Conservation (phyloP, 2,888 invertebrate genomes). For the Erebia palarica region DNA sequence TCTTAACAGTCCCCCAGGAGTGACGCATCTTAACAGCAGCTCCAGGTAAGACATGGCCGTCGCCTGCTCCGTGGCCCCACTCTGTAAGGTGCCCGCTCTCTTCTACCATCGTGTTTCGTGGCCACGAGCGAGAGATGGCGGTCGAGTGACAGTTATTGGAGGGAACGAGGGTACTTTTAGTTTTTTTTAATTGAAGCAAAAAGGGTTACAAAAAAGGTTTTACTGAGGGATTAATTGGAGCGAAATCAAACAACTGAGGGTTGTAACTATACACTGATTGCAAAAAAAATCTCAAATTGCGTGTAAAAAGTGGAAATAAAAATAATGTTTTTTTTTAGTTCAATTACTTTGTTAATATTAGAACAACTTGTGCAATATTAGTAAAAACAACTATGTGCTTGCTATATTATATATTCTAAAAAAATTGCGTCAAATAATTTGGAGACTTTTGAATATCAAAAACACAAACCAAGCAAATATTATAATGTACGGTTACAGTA, state of each 20-base stretch:
- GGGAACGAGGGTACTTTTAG: constrained; percentile 32
- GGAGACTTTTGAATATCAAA: background rate
- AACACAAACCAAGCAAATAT: constrained; percentile 1
- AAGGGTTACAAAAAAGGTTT: background rate
- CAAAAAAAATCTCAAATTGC: background rate
- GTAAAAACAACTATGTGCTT: background rate
- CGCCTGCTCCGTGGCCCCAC: constrained; percentile 92
- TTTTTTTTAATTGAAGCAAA: constrained; percentile 1
- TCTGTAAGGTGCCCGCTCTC: constrained; percentile 85
- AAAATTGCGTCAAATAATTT: background rate
- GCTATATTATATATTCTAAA: background rate
- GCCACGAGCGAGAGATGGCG: constrained; percentile 44
- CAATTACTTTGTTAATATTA: constrained; percentile 1
- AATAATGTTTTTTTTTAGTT: background rate
- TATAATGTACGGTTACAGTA: background rate
- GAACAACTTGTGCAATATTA: constrained; percentile 3
- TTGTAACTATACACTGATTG: background rate
- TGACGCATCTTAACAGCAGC: constrained; percentile 92
- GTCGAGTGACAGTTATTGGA: constrained; percentile 59
- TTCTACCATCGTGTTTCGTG: constrained; percentile 62
- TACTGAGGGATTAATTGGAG: constrained; percentile 2
- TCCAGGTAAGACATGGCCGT: constrained; percentile 97
- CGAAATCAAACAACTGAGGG: background rate
- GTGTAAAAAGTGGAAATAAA: background rate
- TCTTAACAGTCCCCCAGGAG: constrained; percentile 91